A percentile compares a stretch with the other conserved stretches of the same genome.
These are phyloP conservation scores for Philhelius pedissequus DNA, from an alignment of 2,888 invertebrate species.

Conservation along the genomic window DNA sequence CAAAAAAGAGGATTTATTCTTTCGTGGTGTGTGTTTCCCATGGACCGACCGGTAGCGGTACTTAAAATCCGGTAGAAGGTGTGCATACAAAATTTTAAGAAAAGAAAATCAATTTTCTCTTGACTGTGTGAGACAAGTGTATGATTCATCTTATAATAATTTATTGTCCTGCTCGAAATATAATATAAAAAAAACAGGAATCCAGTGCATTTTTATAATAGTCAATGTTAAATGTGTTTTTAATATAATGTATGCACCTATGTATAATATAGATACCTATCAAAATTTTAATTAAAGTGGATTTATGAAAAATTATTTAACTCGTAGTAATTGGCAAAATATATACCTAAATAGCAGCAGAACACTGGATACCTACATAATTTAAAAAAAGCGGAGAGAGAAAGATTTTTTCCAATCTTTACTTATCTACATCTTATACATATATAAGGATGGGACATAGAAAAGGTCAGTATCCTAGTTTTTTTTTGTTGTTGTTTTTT, in stretches of 20 bases:
- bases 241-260: too few species aligned
- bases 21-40: slow-evolving; percentile 18
- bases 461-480: slow-evolving; percentile 67
- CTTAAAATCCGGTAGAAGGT: slow-evolving; percentile 45
- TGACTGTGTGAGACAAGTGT: slow-evolving; percentile 50
- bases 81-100: slow-evolving; percentile 21
- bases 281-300: background rate
- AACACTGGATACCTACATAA: slow-evolving; percentile 45
- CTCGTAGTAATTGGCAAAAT: slow-evolving; percentile 38
- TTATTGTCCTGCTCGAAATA: slow-evolving; percentile 38
- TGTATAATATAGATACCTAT: too few species aligned
- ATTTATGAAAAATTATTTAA: slow-evolving; percentile 17
- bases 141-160: slow-evolving; percentile 51
- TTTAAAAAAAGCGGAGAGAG: background rate
- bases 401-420: background rate
- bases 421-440: background rate
- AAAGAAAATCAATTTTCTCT: slow-evolving; percentile 53
- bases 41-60: slow-evolving; percentile 56
- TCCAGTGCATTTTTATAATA: slow-evolving; percentile 15
- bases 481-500: slow-evolving; percentile 40
- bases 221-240: background rate
- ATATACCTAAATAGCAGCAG: slow-evolving; percentile 37
- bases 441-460: background rate
- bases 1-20: slow-evolving; percentile 11
- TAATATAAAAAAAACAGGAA: slow-evolving; percentile 16